These are phyloP conservation scores for Ochotona curzoniae DNA, from an alignment of 2,113 vertebrate species.

Conservation along the genomic window DNA sequence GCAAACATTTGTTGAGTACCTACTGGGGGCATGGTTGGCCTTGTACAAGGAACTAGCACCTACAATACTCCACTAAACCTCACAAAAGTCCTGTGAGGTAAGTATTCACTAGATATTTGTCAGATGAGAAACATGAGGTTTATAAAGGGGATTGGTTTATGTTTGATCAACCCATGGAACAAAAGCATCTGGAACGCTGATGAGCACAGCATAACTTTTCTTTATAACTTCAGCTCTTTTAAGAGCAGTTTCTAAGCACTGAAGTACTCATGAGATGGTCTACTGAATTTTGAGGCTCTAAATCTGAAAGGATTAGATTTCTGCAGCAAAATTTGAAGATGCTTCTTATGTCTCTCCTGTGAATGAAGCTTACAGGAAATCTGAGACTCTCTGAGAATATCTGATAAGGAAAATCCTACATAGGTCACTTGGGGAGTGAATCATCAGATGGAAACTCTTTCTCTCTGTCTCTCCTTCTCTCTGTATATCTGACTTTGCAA, in stretches of 20 bases:
- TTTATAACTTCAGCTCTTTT: background rate
- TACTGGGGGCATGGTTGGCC: no score
- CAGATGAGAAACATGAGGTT: no score
- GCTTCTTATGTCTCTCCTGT: background rate
- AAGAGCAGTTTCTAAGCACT: background rate
- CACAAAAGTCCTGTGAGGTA: no score
- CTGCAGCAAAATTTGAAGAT: background rate
- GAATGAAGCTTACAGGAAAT: background rate
- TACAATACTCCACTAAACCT: no score
- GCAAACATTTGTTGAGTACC: no score
- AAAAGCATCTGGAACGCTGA: background rate
- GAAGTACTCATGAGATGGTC: background rate
- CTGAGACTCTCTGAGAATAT: background rate
- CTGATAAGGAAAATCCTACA: background rate
- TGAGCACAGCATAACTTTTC: background rate
- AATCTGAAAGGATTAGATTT: background rate
- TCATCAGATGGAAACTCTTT: no score
- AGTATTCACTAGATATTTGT: no score
- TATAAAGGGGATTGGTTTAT: slow-evolving; percentile 21
- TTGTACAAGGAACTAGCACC: no score
- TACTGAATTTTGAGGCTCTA: slow-evolving; percentile 9
- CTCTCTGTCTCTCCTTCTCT: no score
- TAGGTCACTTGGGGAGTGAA: no score
- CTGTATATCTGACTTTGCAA: no score
- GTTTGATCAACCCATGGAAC: slow-evolving; percentile 39